Percentiles rank a stretch among this genome's conserved stretches.
phyloP scores from a whole-genome alignment of 2,888 invertebrate species.

The Metalampra italica region DNA sequence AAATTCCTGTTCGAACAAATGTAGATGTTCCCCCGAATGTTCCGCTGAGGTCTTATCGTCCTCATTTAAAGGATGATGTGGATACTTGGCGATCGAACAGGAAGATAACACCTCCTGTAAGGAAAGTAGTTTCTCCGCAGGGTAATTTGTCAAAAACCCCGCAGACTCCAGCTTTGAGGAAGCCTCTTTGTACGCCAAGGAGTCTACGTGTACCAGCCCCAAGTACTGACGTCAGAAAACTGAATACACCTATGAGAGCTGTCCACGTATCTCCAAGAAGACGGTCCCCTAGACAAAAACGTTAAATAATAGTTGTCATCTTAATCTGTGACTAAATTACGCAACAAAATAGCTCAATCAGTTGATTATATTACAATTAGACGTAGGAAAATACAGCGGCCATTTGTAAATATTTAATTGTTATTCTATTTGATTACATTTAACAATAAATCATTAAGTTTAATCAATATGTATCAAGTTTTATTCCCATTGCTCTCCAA shows the following conservation, averaged over 20 bases:
- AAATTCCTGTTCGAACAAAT: constrained; percentile 32
- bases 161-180: constrained; percentile 78
- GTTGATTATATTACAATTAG: constrained; percentile 2
- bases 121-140: constrained; percentile 55
- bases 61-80: constrained; percentile 36
- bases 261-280: constrained; percentile 66
- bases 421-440: constrained; percentile 3
- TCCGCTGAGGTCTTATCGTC: constrained; percentile 27
- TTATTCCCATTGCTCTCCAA: no score
- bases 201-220: constrained; percentile 67
- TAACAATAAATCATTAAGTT: neutral
- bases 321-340: constrained; percentile 12
- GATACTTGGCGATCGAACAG: constrained; percentile 42
- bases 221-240: constrained; percentile 58
- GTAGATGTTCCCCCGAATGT: constrained; percentile 20
- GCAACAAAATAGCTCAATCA: constrained; percentile 19
- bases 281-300: constrained; percentile 60
- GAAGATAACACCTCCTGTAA: constrained; percentile 49
- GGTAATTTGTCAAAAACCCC: constrained; percentile 41
- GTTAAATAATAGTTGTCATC: neutral
- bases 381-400: constrained; percentile 30
- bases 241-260: constrained; percentile 79
- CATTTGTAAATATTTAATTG: constrained; percentile 46
- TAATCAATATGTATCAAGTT: no score
- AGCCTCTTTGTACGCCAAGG: constrained; percentile 77